These are phyloP conservation scores for Chaetogeoica ovagalla DNA, from an alignment of 2,888 invertebrate genomes.

Conservation along the genomic window DNA sequence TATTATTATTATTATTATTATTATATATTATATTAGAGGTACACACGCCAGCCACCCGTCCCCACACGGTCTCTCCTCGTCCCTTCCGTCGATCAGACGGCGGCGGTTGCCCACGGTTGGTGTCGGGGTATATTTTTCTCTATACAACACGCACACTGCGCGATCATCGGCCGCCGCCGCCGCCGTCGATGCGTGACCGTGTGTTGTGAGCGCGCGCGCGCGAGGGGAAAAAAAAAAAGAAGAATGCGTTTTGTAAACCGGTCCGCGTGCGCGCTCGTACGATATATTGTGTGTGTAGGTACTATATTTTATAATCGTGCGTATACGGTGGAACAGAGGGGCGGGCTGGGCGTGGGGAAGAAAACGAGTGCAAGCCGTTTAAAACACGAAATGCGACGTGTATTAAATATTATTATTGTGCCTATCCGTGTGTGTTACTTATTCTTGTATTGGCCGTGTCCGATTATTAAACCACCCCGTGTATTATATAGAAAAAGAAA, in stretches of 20 bases:
- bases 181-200: slow-evolving; percentile 1
- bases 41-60: too few species aligned
- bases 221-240: slow-evolving; percentile 48
- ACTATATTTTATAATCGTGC: neutral
- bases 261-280: neutral
- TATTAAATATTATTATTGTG: slow-evolving; percentile 10
- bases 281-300: neutral
- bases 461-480: too few species aligned
- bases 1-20: neutral
- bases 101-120: slow-evolving; percentile 7
- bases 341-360: too few species aligned
- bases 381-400: slow-evolving; percentile 34
- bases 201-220: neutral
- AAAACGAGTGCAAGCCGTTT: slow-evolving; percentile 43
- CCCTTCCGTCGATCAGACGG: too few species aligned
- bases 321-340: neutral
- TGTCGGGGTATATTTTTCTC: slow-evolving; percentile 21
- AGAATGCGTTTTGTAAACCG: slow-evolving; percentile 48
- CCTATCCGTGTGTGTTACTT: too few species aligned
- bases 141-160: too few species aligned
- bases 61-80: too few species aligned
- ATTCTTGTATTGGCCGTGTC: too few species aligned
- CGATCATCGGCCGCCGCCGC: neutral
- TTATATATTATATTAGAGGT: neutral
- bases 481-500: too few species aligned